Conservation (phyloP, 2,888 invertebrate genomes). For the Torymus auratus region DNA sequence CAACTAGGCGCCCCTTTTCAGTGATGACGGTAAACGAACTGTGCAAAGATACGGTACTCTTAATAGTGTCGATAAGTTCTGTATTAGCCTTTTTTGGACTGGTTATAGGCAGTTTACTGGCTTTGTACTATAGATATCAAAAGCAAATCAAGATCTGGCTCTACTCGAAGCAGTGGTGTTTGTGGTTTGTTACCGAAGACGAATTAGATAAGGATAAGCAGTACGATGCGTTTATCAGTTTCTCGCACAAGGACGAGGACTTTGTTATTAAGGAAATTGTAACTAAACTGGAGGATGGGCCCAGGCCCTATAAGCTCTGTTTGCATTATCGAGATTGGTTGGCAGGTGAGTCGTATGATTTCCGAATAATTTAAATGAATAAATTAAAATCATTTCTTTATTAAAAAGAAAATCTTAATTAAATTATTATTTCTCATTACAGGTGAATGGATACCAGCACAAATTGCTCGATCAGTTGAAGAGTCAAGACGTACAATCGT, state of each 20-base stretch:
- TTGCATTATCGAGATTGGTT: conserved; percentile 87
- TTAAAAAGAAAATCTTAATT: background rate
- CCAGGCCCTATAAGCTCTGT: conserved; percentile 83
- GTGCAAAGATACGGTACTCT: conserved; percentile 27
- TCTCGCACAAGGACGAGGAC: conserved; percentile 86
- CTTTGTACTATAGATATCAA: conserved; percentile 75
- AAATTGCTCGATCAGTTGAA: conserved; percentile 84
- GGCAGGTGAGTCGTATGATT: conserved; percentile 80
- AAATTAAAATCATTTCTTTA: background rate
- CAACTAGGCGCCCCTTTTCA: conserved; percentile 11
- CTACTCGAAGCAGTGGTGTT: conserved; percentile 80
- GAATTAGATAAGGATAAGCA: conserved; percentile 83
- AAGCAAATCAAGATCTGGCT: conserved; percentile 84
- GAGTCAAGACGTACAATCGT: conserved; percentile 85
- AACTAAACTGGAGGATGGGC: conserved; percentile 82
- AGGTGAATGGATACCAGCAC: conserved; percentile 84
- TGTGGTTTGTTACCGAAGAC: conserved; percentile 83
- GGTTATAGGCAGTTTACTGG: conserved; percentile 75
- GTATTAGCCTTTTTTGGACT: conserved; percentile 76
- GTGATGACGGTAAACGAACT: conserved; percentile 53
- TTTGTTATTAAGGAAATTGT: conserved; percentile 83
- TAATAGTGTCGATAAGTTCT: conserved; percentile 59
- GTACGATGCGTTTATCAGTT: conserved; percentile 90
- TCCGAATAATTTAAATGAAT: background rate
- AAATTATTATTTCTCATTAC: background rate